These are phyloP conservation scores for Temnothorax longispinosus DNA, from an alignment of 1,140 invertebrate species.

Conservation along the genomic window DNA sequence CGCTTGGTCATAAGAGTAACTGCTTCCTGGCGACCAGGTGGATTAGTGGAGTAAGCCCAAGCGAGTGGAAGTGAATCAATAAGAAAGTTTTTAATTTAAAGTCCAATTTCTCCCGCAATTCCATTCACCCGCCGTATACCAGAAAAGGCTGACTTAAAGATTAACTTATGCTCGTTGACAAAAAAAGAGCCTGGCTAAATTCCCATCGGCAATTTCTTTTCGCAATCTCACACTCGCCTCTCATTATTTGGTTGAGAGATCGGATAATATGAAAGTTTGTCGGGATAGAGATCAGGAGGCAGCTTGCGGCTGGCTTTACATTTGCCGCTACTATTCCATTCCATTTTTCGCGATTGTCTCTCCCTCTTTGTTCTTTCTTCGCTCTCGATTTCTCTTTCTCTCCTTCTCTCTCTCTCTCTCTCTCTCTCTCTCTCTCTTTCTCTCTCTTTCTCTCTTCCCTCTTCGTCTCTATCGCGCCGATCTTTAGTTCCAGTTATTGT, in stretches of 20 bases:
- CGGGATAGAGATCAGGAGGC: neutral
- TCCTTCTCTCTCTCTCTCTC: too few relatives aligned
- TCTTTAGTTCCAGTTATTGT: conserved; percentile 54
- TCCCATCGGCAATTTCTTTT: neutral
- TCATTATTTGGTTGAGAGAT: conserved; percentile 44
- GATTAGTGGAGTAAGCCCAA: conserved; percentile 48
- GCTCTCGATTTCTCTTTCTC: neutral
- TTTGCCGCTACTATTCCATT: conserved; percentile 26
- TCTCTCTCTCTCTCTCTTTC: too few relatives aligned
- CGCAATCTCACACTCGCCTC: conserved; percentile 11
- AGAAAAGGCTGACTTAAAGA: neutral
- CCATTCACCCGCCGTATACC: neutral
- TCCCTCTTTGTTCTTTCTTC: neutral
- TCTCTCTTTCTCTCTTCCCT: neutral
- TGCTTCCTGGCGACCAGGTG: conserved; percentile 19
- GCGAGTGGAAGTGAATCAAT: conserved; percentile 49
- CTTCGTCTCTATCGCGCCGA: neutral
- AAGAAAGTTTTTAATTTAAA: conserved; percentile 63
- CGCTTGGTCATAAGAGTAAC: conserved; percentile 53
- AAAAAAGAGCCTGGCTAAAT: conserved; percentile 18
- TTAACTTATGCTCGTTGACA: conserved; percentile 48
- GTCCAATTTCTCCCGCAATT: conserved; percentile 34
- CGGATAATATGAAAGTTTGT: conserved; percentile 52
- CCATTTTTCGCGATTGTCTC: conserved; percentile 23
- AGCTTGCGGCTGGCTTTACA: conserved; percentile 18